Percentiles rank a stretch among this genome's conserved stretches.
Evolutionary conservation across 2,113 vertebrate genomes (phyloP).

Genomic region (Corythornis cristatus): DNA sequence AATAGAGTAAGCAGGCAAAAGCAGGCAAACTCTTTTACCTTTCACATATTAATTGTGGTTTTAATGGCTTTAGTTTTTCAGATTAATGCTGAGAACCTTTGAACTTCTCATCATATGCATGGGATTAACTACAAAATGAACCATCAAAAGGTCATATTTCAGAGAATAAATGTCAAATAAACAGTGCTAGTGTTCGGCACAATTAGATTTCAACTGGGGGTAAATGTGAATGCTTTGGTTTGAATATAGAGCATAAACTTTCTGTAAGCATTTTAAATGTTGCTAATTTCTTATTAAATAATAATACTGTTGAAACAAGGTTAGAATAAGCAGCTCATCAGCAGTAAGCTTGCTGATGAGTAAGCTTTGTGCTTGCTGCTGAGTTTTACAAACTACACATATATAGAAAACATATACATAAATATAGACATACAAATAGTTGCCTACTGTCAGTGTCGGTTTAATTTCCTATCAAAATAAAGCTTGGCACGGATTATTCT

Average conservation of each 20-base stretch:
- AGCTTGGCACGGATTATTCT: background rate
- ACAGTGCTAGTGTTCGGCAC: background rate
- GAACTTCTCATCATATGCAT: background rate
- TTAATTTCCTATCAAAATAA: constrained; percentile 21
- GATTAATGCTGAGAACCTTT: background rate
- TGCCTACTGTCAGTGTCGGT: background rate
- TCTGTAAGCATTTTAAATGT: background rate
- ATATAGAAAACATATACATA: background rate
- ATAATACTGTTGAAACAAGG: background rate
- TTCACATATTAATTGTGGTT: background rate
- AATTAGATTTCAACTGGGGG: background rate
- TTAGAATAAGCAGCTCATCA: background rate
- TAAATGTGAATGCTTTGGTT: background rate
- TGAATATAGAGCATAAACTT: background rate
- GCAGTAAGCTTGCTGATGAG: background rate
- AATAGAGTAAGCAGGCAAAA: background rate
- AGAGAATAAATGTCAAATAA: background rate
- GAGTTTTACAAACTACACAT: background rate
- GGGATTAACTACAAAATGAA: background rate
- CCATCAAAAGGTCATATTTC: background rate
- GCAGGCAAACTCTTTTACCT: background rate
- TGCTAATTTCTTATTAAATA: background rate
- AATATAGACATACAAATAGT: background rate
- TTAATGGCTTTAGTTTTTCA: background rate
- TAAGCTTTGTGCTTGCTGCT: background rate